Conservation (phyloP, 2,113 vertebrate species). For the Melozone crissalis region DNA sequence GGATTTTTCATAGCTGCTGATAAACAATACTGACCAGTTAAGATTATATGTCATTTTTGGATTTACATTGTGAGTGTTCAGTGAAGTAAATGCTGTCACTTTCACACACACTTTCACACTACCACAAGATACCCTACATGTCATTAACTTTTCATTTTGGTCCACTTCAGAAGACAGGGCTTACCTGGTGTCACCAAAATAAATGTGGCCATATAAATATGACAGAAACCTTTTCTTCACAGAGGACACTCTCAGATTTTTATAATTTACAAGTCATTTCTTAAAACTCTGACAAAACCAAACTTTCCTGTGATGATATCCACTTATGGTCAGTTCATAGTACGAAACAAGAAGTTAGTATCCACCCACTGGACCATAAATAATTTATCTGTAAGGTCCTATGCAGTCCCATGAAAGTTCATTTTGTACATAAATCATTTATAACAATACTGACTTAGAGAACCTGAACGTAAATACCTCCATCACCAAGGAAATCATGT, state of each 20-base stretch:
- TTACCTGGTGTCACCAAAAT: not conserved
- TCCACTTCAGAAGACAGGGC: not conserved
- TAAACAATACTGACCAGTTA: not conserved
- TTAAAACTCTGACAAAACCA: not conserved
- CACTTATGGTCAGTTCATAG: not conserved
- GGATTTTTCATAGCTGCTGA: slow-evolving; percentile 4
- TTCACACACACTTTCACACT: not conserved
- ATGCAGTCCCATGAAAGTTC: not conserved
- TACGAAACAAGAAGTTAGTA: not conserved
- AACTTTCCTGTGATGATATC: not conserved
- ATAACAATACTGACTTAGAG: not conserved
- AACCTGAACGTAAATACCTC: not conserved
- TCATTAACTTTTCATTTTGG: not conserved
- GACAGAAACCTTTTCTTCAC: not conserved
- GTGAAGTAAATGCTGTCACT: not conserved
- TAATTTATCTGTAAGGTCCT: not conserved
- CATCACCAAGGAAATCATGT: not conserved
- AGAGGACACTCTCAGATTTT: not conserved
- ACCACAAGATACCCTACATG: not conserved
- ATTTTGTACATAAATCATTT: not conserved
- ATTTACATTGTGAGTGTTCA: not conserved
- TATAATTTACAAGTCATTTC: not conserved
- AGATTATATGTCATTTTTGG: not conserved
- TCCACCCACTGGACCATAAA: not conserved
- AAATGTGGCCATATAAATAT: not conserved